A percentile compares a stretch with the other conserved stretches of the same genome.
phyloP scores from a whole-genome alignment of 2,888 invertebrate species.

The Euphydryas editha region DNA sequence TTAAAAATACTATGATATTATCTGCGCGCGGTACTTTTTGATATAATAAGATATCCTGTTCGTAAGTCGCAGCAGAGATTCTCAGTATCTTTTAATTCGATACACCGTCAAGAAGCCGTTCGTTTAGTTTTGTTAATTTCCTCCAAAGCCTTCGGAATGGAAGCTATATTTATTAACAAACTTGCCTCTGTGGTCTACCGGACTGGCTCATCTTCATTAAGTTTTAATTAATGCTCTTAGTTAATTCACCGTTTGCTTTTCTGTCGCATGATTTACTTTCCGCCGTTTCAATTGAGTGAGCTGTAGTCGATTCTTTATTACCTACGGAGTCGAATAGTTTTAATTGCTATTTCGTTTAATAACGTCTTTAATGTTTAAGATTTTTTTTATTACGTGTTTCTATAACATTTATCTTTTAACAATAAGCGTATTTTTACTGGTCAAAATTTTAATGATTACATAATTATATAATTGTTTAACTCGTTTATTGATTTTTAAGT shows the following conservation, averaged over 20 bases:
- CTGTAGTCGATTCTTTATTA: conserved; percentile 28
- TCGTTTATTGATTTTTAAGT: neutral
- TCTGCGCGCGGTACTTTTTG: neutral
- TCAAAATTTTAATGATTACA: no score
- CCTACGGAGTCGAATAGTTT: conserved; percentile 34
- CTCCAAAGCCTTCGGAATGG: conserved; percentile 49
- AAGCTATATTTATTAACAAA: conserved; percentile 63
- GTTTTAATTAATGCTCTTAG: conserved; percentile 63
- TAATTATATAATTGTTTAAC: no score
- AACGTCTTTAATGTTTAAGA: conserved; percentile 3
- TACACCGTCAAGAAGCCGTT: conserved; percentile 34
- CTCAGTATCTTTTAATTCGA: conserved; percentile 39
- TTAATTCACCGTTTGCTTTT: conserved; percentile 33
- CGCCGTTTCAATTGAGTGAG: conserved; percentile 20
- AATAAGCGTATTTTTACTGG: neutral
- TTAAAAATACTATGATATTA: neutral
- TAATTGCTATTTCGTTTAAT: conserved; percentile 3
- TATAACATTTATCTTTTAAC: neutral
- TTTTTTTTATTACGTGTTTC: neutral
- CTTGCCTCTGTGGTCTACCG: conserved; percentile 44
- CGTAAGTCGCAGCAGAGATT: conserved; percentile 16
- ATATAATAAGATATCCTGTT: conserved; percentile 17
- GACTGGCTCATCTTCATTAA: conserved; percentile 52
- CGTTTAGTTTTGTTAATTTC: conserved; percentile 45
- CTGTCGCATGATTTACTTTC: conserved; percentile 32